Evolutionary conservation across 2,888 invertebrate species (phyloP).

Genomic region (Acanthoscelides obtectus): DNA sequence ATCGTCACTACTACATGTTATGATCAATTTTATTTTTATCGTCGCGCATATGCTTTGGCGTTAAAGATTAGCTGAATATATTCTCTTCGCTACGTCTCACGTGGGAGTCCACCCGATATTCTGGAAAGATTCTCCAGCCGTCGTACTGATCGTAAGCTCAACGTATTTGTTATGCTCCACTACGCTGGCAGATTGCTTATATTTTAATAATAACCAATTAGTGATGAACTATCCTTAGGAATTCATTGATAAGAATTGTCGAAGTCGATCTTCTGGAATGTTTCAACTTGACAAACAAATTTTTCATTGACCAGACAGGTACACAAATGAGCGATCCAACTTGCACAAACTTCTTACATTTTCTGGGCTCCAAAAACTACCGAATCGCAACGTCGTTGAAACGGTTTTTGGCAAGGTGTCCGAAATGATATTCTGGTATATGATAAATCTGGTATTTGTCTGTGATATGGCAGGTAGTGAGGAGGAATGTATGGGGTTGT

Average conservation of each 20-base stretch:
- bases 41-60: neutral
- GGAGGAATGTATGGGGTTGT: no score
- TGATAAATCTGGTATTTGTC: no score
- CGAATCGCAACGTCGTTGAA: no score
- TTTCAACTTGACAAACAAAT: neutral
- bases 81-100: neutral
- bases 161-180: neutral
- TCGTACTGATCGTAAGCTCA: neutral
- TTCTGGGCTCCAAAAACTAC: no score
- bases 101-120: neutral
- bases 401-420: no score
- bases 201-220: neutral
- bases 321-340: no score
- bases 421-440: no score
- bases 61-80: neutral
- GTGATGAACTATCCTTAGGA: neutral
- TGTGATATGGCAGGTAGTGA: no score
- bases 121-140: neutral
- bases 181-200: neutral
- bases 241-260: neutral
- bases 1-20: neutral
- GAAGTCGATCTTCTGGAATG: neutral
- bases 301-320: no score
- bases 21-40: neutral
- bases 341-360: no score